Percentiles rank a stretch among this genome's conserved stretches.
These are phyloP conservation scores for Eristalis tenax DNA, from an alignment of 2,888 invertebrate genomes.

Conservation along the genomic window DNA sequence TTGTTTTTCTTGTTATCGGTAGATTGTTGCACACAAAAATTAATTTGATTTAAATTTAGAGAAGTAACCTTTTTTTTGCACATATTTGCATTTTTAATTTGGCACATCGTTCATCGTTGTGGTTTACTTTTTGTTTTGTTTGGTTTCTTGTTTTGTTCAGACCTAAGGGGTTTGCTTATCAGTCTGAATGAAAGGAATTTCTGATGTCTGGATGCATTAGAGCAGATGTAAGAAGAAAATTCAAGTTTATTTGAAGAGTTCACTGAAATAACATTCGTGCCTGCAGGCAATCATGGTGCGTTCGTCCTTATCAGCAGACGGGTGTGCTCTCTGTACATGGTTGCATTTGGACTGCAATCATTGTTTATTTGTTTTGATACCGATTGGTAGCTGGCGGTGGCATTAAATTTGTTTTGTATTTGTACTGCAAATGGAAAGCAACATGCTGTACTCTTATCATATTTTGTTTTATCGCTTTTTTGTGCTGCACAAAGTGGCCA, in stretches of 20 bases:
- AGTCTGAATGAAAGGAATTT: not conserved
- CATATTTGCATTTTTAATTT: slow-evolving; percentile 52
- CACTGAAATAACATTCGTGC: not conserved
- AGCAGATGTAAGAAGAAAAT: not conserved
- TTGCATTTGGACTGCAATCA: not conserved
- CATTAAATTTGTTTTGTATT: slow-evolving; percentile 41
- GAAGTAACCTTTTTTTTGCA: slow-evolving; percentile 17
- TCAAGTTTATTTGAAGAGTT: not conserved
- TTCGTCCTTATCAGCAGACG: not conserved
- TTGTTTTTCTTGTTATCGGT: slow-evolving; percentile 30
- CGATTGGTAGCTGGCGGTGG: slow-evolving; percentile 31
- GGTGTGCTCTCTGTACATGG: not conserved
- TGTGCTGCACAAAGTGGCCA: not conserved
- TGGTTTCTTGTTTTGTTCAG: slow-evolving; percentile 7
- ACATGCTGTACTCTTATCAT: slow-evolving; percentile 22
- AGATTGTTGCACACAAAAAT: slow-evolving; percentile 40
- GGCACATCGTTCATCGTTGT: slow-evolving; percentile 35
- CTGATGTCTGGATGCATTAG: not conserved
- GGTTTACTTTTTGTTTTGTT: slow-evolving; percentile 44
- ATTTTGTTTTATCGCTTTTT: slow-evolving; percentile 23
- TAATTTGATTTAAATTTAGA: slow-evolving; percentile 22
- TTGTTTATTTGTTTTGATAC: slow-evolving; percentile 51
- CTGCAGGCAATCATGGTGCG: not conserved
- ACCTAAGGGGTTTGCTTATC: not conserved
- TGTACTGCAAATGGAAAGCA: slow-evolving; percentile 17